phyloP scores from a whole-genome alignment of 2,888 invertebrate genomes.

The Heteropelma amictum region DNA sequence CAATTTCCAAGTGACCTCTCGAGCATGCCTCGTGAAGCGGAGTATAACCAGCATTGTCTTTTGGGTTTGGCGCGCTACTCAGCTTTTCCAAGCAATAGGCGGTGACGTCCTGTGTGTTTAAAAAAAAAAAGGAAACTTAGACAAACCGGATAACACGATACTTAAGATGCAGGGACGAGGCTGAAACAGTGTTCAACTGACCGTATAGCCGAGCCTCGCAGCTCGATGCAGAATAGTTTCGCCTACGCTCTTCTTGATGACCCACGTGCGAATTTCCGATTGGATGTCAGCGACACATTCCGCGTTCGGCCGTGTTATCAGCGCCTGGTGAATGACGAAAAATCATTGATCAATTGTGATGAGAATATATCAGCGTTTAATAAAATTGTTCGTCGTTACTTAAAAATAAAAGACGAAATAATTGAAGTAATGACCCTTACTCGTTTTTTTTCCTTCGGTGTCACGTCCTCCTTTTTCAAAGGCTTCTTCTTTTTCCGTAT shows the following conservation, averaged over 20 bases:
- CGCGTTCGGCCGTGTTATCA: conserved; percentile 80
- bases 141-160: conserved; percentile 4
- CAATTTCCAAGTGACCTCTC: conserved; percentile 92
- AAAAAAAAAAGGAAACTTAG: conserved; percentile 3
- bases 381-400: no score
- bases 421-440: conserved; percentile 57
- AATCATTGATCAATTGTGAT: no score
- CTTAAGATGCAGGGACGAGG: conserved; percentile 53
- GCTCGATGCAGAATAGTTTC: conserved; percentile 96
- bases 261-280: conserved; percentile 93
- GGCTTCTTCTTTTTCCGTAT: conserved; percentile 93
- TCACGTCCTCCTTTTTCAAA: conserved; percentile 80
- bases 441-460: conserved; percentile 78
- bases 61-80: conserved; percentile 89
- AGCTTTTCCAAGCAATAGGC: conserved; percentile 93
- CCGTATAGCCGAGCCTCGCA: conserved; percentile 92
- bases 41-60: conserved; percentile 95
- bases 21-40: conserved; percentile 96
- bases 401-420: neutral
- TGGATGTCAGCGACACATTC: conserved; percentile 88
- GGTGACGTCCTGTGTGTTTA: conserved; percentile 89
- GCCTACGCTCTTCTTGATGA: conserved; percentile 95
- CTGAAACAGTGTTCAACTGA: conserved; percentile 77
- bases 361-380: no score
- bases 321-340: conserved; percentile 63